Conservation (phyloP, 2,797 vertebrate species). For the Sitta carolinensis region DNA sequence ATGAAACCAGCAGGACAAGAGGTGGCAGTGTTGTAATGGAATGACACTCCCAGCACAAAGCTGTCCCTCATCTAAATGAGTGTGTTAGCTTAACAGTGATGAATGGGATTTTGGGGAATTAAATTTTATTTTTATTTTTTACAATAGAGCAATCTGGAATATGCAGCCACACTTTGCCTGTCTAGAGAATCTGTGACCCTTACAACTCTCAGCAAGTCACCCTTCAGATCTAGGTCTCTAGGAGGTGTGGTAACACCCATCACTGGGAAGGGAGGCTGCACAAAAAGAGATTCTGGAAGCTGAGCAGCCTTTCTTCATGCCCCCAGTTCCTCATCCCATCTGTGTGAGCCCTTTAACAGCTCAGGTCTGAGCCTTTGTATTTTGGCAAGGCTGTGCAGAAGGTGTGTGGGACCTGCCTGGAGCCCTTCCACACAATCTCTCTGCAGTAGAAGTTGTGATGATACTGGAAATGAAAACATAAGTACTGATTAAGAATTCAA, state of each 20-base stretch:
- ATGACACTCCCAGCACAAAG: background rate
- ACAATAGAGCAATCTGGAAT: background rate
- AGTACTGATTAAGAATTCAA: background rate
- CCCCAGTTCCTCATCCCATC: fast-evolving
- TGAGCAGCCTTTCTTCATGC: background rate
- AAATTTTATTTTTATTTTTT: background rate
- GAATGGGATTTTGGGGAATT: background rate
- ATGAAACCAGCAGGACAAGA: background rate
- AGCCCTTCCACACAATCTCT: background rate
- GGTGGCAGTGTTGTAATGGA: background rate
- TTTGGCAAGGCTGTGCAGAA: background rate
- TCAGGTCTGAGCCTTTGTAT: background rate
- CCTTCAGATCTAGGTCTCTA: background rate
- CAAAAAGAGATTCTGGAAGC: background rate
- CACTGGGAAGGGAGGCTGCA: background rate
- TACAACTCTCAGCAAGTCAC: background rate
- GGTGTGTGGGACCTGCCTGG: background rate
- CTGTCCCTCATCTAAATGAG: background rate
- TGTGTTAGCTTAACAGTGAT: background rate
- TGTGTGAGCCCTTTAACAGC: background rate
- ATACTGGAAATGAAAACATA: background rate
- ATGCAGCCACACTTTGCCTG: background rate
- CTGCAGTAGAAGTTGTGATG: background rate
- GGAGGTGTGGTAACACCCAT: background rate
- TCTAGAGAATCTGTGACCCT: background rate